Evolutionary conservation across 2,113 vertebrate species (phyloP).

Genomic region (Halichoerus grypus): DNA sequence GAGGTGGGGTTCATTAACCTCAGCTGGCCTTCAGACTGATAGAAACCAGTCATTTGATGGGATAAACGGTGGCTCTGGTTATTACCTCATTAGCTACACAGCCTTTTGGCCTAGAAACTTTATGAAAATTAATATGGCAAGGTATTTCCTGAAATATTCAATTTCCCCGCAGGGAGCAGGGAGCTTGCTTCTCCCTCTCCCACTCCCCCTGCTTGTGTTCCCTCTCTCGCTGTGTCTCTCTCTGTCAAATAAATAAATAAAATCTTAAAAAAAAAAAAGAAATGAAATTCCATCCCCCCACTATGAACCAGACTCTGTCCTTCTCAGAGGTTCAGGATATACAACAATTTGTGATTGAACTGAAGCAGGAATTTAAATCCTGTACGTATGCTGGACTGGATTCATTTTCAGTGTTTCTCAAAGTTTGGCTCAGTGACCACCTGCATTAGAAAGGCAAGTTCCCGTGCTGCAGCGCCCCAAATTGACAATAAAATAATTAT

Average conservation of each 20-base stretch:
- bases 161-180: no score
- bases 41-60: conserved; percentile 26
- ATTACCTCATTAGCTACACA: not conserved
- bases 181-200: no score
- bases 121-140: conserved; percentile 66
- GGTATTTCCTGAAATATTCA: conserved; percentile 38
- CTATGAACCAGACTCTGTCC: not conserved
- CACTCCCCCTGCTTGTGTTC: no score
- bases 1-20: conserved; percentile 66
- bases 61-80: conserved; percentile 35
- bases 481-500: conserved; percentile 37
- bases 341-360: not conserved
- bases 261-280: no score
- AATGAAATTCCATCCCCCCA: fast-evolving
- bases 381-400: not conserved
- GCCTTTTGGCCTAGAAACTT: conserved; percentile 63
- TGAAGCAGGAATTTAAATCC: not conserved
- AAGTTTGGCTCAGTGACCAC: not conserved
- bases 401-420: not conserved
- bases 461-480: not conserved
- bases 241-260: no score
- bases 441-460: not conserved
- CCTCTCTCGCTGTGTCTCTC: no score
- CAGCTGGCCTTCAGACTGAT: conserved; percentile 65
- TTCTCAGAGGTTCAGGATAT: not conserved